Percentiles rank a stretch among this genome's conserved stretches.
phyloP scores from a whole-genome alignment of 1,140 invertebrate species.

The Latrodectus geometricus region DNA sequence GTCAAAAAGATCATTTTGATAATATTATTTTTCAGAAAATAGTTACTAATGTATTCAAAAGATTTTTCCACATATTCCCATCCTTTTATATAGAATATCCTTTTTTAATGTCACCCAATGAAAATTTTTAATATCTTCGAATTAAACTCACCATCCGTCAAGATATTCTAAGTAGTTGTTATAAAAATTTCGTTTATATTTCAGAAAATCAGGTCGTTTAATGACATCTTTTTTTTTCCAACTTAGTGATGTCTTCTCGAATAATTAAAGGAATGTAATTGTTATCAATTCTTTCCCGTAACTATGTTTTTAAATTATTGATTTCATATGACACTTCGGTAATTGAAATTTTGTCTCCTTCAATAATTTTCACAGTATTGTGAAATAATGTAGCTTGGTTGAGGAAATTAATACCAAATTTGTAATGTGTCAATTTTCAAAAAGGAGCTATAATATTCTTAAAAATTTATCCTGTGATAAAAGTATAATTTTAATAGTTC shows the following conservation, averaged over 20 bases:
- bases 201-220: constrained; percentile 23
- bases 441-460: too few relatives aligned
- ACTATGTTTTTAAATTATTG: not conserved
- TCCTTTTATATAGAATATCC: constrained; percentile 10
- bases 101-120: constrained; percentile 28
- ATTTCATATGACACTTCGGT: too few relatives aligned
- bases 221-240: constrained; percentile 10
- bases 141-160: not conserved
- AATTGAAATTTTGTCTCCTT: not conserved
- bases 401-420: too few relatives aligned
- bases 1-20: not conserved
- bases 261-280: constrained; percentile 24
- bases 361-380: too few relatives aligned
- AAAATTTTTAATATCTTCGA: too few relatives aligned
- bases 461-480: constrained; percentile 29
- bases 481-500: too few relatives aligned
- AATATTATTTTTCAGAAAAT: not conserved
- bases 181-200: constrained; percentile 1
- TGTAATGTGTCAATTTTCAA: too few relatives aligned
- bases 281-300: constrained; percentile 3
- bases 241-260: constrained; percentile 10
- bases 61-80: constrained; percentile 14
- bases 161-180: constrained; percentile 2
- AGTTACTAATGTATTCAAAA: not conserved
- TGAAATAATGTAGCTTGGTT: too few relatives aligned